phyloP scores from a whole-genome alignment of 2,797 vertebrate species.

The Nasua narica region DNA sequence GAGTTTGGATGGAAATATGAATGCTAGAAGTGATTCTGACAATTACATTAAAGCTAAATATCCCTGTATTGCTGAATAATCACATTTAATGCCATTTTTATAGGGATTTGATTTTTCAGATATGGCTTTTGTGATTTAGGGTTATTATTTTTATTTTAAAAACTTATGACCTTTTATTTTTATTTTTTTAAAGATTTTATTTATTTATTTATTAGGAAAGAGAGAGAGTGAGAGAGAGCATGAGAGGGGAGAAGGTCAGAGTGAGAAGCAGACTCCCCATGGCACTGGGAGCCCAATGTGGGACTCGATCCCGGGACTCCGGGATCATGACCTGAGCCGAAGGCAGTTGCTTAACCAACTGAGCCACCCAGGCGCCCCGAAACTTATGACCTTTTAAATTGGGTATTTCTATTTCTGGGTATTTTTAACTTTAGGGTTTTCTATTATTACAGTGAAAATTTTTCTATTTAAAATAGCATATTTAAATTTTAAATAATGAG shows the following conservation, averaged over 20 bases:
- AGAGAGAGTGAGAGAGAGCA: too few species aligned
- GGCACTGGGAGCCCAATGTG: too few species aligned
- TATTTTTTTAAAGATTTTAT: too few species aligned
- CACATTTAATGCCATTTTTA: neutral
- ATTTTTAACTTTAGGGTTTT: neutral
- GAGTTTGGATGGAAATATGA: neutral
- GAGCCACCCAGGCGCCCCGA: too few species aligned
- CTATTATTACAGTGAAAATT: neutral
- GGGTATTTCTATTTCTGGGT: neutral
- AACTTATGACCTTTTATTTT: neutral
- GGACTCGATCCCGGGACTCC: too few species aligned
- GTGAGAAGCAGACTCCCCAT: too few species aligned
- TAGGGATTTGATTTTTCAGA: neutral
- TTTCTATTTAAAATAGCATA: neutral
- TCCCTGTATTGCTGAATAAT: neutral
- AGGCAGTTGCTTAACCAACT: too few species aligned
- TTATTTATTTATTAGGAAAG: too few species aligned
- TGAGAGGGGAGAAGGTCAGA: too few species aligned
- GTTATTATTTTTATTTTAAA: neutral
- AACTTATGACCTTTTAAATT: neutral
- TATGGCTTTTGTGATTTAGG: neutral
- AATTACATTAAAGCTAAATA: neutral
- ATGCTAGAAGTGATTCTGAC: neutral
- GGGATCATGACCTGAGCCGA: too few species aligned
- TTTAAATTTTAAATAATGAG: neutral